Evolutionary conservation across 2,888 invertebrate species (phyloP).

Genomic region (Sclerodermus sp.): DNA sequence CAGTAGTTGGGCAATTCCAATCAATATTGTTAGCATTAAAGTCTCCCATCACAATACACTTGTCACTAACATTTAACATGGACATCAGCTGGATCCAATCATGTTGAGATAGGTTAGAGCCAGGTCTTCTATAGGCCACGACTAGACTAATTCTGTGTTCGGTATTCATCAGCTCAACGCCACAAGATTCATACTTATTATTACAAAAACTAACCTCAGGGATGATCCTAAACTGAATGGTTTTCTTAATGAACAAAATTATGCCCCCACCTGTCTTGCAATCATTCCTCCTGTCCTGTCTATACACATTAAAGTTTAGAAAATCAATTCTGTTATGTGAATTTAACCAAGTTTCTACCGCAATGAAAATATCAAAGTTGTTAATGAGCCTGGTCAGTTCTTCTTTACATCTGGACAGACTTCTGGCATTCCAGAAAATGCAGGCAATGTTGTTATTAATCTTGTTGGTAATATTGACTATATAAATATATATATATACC

Average conservation of each 20-base stretch:
- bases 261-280: constrained; percentile 7
- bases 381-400: constrained; percentile 7
- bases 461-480: too few species aligned
- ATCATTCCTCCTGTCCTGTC: constrained; percentile 2
- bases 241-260: constrained; percentile 6
- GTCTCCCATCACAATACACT: constrained; percentile 5
- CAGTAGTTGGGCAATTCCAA: constrained; percentile 10
- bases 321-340: not conserved
- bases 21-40: constrained; percentile 7
- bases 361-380: constrained; percentile 4
- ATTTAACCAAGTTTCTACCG: constrained; percentile 4
- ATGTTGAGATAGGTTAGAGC: not conserved
- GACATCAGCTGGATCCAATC: constrained; percentile 6
- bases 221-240: not conserved
- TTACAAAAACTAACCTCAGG: not conserved
- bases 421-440: not conserved
- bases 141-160: constrained; percentile 1
- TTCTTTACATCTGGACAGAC: not conserved
- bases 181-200: constrained; percentile 2
- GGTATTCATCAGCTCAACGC: constrained; percentile 3
- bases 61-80: not conserved
- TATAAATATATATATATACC: too few species aligned
- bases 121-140: constrained; percentile 10
- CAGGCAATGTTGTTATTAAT: too few species aligned
- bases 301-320: not conserved